Conservation (phyloP, 1,140 invertebrate genomes). For the Sminthurinus signatus region DNA sequence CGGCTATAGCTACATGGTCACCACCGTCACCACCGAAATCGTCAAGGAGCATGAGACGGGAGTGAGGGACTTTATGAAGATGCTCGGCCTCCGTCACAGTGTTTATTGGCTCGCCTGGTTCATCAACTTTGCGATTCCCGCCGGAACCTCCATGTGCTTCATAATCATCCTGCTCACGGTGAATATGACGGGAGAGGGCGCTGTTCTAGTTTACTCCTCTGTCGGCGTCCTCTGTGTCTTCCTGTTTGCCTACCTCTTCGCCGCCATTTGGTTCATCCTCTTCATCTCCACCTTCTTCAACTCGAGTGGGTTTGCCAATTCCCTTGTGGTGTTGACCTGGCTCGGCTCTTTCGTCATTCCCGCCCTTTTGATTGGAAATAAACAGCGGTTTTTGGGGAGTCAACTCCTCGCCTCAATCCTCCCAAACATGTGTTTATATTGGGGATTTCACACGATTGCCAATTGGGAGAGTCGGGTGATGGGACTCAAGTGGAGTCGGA, state of each 20-base stretch:
- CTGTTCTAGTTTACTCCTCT: constrained; percentile 3
- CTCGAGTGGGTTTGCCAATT: constrained; percentile 1
- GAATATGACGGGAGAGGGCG: constrained; percentile 47
- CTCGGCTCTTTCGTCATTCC: constrained; percentile 10
- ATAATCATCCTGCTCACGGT: constrained; percentile 45
- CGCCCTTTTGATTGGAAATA: constrained; percentile 5
- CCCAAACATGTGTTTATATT: constrained; percentile 16
- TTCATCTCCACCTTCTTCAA: constrained; percentile 9
- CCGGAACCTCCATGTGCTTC: constrained; percentile 43
- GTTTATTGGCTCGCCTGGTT: constrained; percentile 55
- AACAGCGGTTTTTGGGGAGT: constrained; percentile 6
- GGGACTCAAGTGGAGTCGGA: not conserved
- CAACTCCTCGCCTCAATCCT: constrained; percentile 11
- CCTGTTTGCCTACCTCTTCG: constrained; percentile 43
- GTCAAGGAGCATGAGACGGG: constrained; percentile 11
- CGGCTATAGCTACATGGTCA: constrained; percentile 8
- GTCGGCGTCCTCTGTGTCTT: constrained; percentile 10
- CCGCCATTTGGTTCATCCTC: constrained; percentile 44
- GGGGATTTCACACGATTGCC: constrained; percentile 13
- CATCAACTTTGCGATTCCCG: constrained; percentile 49
- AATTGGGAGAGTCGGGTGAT: constrained; percentile 16
- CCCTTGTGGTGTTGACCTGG: constrained; percentile 5
- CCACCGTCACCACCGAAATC: constrained; percentile 2
- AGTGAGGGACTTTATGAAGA: constrained; percentile 50
- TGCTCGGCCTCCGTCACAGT: constrained; percentile 52